Base-by-base conservation (phyloP, 2,888 invertebrate genomes). In the Apotomis betuletana region DNA sequence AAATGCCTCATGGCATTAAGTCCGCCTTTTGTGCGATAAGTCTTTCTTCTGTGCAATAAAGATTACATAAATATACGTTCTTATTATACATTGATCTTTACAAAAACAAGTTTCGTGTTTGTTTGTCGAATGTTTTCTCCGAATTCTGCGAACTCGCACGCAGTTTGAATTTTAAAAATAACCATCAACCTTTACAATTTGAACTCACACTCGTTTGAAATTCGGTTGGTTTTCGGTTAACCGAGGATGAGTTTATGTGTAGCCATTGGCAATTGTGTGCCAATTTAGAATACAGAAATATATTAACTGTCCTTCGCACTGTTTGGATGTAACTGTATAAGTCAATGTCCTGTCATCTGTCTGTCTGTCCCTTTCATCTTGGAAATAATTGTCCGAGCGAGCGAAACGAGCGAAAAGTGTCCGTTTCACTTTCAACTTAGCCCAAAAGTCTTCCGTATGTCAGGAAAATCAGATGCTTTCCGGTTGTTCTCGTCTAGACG, bases 141-240 rank as follows among this genome's bases (percentile, higher is more conserved):
- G 79, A 83, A 81, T 87, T 85, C 87, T 80, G 83, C 84, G 87
- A 86, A 87, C 79, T 79, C 80, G 74, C 76, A 84, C 85, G 79
- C 77, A 80, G 70, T 74, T 77, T 79, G 88, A 87, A 87, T 88
- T 81, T 81, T 77, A 85, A 87, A 81, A 78, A 76, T 67, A 61
- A 27, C 57, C 4, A 4, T 5, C 38, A 5, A 10, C 8, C 54
- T 57, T 4, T 57, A 38, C 3, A 71, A 8, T 57, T n/a, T 52
- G 0, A 36, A 27, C 55, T 44, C 12, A 51, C 41, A 57, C n/a
- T 3, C 44, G n/a, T 55, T 10, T 0, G 5, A 3, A 10, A 13
- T n/a, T 38, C 38, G 44, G 62, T 51, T 38, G 27, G 9, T 57
- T 57, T 44, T 67, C 27, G 12, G 51, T 3, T 8, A 9, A 38